Base-by-base conservation (phyloP, 2,888 invertebrate species). In the Acrocyrtus sp. region DNA sequence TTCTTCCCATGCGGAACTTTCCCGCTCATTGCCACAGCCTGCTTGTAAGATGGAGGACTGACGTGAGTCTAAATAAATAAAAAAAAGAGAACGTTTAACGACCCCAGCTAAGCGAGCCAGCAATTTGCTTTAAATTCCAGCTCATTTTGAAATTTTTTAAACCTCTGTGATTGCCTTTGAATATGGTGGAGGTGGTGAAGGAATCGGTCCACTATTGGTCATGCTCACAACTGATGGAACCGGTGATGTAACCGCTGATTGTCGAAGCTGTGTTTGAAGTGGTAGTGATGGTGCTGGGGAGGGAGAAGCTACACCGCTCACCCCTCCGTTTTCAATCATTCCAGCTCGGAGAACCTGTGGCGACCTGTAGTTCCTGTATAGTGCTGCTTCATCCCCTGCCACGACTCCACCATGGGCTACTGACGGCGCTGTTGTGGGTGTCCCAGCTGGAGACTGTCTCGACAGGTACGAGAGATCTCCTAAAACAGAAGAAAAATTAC, bases 101-200 rank as follows among this genome's bases (percentile, higher is more conserved):
- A n/a, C n/a, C n/a, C n/a, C n/a, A n/a, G n/a, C n/a, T n/a, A n/a
- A n/a, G n/a, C n/a, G n/a, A n/a, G n/a, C n/a, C n/a, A n/a, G n/a
- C n/a, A n/a, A n/a, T n/a, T n/a, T n/a, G n/a, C n/a, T n/a, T n/a
- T n/a, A n/a, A n/a, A n/a, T n/a, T n/a, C n/a, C n/a, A n/a, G n/a
- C n/a, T n/a, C n/a, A n/a, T n/a, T n/a, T n/a, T n/a, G n/a, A n/a
- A n/a, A n/a, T n/a, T n/a, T n/a, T n/a, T n/a, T n/a, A n/a, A n/a
- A n/a, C 77, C 66, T 78, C 78, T 19, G 75, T 77, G 19, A 76
- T 69, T n/a, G 78, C 75, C 56, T 78, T 69, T 12, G 76, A 58
- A 22, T 79, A 79, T 34, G 80, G 78, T n/a, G 78, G 78, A 22
- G 80, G 78, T 17, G 80, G 80, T 3, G 80, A 79, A 29, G 80